Percentiles rank a stretch among this genome's conserved stretches.
Evolutionary conservation across 2,797 vertebrate species (phyloP).

Genomic region (Periparus ater): DNA sequence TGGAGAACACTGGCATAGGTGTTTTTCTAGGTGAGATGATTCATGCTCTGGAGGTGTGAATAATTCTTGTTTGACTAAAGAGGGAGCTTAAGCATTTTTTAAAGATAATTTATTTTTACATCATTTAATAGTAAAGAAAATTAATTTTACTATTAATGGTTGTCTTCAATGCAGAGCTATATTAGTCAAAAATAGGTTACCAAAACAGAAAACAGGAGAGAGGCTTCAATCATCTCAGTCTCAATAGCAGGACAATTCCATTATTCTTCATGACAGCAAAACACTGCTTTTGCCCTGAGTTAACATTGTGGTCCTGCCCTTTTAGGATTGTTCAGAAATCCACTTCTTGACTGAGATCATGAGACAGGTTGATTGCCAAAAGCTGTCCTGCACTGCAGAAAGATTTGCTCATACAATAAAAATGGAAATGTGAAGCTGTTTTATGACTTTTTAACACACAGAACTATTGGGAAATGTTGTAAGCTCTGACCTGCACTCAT

Average conservation of each 20-base stretch:
- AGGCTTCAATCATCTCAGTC: neutral
- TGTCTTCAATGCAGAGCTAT: neutral
- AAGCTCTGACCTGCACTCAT: conserved; percentile 42
- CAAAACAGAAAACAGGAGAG: neutral
- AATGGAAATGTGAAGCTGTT: conserved; percentile 51
- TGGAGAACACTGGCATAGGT: neutral
- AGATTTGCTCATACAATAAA: conserved; percentile 39
- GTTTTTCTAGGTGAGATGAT: neutral
- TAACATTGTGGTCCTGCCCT: neutral
- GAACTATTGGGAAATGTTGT: neutral
- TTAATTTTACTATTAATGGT: neutral
- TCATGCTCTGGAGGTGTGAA: neutral
- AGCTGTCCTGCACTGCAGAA: neutral
- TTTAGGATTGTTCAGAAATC: conserved; percentile 14
- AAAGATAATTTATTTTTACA: neutral
- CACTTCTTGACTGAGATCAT: neutral
- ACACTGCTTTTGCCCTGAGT: neutral
- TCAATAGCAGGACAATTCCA: neutral
- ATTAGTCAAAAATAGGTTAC: neutral
- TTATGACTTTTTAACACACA: conserved; percentile 42
- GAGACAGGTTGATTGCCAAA: neutral
- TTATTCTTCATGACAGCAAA: neutral
- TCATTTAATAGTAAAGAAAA: neutral
- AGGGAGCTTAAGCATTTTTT: neutral
- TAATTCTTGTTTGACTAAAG: neutral